Evolutionary conservation across 1,140 invertebrate genomes (phyloP).

Genomic region (Neodiprion lecontei): DNA sequence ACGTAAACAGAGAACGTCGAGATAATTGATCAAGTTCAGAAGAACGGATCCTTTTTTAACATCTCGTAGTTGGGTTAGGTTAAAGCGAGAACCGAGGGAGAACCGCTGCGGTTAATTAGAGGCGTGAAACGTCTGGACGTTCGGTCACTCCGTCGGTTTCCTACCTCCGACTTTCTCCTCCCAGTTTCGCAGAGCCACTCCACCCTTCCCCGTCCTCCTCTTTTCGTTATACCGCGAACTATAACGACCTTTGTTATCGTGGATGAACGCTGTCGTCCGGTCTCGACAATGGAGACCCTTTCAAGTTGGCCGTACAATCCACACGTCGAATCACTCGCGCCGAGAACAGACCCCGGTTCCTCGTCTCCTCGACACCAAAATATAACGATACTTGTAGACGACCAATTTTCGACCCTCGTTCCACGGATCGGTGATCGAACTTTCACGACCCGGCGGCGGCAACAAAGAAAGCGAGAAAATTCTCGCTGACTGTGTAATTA

Average conservation of each 20-base stretch:
- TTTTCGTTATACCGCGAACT: neutral
- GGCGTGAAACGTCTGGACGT: neutral
- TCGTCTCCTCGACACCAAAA: neutral
- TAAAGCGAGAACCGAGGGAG: neutral
- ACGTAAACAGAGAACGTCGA: neutral
- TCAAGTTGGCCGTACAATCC: neutral
- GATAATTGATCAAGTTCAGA: too few relatives aligned
- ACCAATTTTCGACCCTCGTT: neutral
- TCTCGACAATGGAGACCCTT: slow-evolving; percentile 5
- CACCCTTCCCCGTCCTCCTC: neutral
- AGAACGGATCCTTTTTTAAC: too few relatives aligned
- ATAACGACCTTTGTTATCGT: slow-evolving; percentile 4
- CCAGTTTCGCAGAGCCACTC: neutral
- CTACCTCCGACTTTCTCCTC: too few relatives aligned
- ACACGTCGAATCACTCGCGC: neutral
- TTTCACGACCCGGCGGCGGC: too few relatives aligned
- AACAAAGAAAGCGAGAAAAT: too few relatives aligned
- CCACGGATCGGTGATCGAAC: too few relatives aligned
- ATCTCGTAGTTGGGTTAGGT: neutral
- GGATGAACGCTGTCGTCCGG: neutral
- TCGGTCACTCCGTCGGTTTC: neutral
- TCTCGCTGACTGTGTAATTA: too few relatives aligned
- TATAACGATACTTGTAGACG: neutral
- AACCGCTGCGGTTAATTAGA: too few relatives aligned
- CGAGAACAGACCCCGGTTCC: neutral